These are phyloP conservation scores for Corydoras sp. DNA, from an alignment of 2,113 vertebrate species.

Conservation along the genomic window DNA sequence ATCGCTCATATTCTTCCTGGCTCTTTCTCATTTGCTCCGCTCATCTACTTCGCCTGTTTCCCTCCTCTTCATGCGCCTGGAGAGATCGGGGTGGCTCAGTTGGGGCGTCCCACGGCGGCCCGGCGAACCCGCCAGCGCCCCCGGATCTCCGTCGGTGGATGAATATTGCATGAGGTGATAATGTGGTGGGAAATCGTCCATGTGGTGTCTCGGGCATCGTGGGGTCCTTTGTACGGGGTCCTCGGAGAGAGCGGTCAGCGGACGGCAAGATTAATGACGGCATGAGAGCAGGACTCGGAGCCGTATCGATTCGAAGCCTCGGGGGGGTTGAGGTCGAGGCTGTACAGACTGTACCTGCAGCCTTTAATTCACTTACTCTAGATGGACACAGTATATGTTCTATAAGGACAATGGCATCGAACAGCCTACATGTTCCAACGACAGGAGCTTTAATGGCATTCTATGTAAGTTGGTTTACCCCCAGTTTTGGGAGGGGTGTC, in stretches of 20 bases:
- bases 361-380: background rate
- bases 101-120: slow-evolving; percentile 11
- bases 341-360: slow-evolving; percentile 8
- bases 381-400: too few relatives aligned
- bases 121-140: slow-evolving; percentile 12
- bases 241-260: slow-evolving; percentile 51
- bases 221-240: slow-evolving; percentile 49
- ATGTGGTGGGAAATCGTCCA: slow-evolving; percentile 37
- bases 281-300: slow-evolving; percentile 24
- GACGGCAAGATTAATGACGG: slow-evolving; percentile 60
- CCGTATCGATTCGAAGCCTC: slow-evolving; percentile 55
- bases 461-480: too few relatives aligned
- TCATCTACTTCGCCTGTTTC: slow-evolving; percentile 35
- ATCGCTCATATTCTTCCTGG: slow-evolving; percentile 26
- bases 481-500: too few relatives aligned
- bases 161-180: slow-evolving; percentile 47
- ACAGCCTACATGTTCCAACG: background rate
- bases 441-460: background rate
- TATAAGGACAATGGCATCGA: too few relatives aligned
- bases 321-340: slow-evolving; percentile 33
- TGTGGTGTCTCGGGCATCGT: slow-evolving; percentile 39
- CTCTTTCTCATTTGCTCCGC: slow-evolving; percentile 24
- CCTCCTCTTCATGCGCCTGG: slow-evolving; percentile 35
- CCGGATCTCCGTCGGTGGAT: slow-evolving; percentile 36
- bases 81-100: slow-evolving; percentile 28